Evolutionary conservation across 2,113 vertebrate species (phyloP).

Genomic region (rat (Rattus norvegicus)): DNA sequence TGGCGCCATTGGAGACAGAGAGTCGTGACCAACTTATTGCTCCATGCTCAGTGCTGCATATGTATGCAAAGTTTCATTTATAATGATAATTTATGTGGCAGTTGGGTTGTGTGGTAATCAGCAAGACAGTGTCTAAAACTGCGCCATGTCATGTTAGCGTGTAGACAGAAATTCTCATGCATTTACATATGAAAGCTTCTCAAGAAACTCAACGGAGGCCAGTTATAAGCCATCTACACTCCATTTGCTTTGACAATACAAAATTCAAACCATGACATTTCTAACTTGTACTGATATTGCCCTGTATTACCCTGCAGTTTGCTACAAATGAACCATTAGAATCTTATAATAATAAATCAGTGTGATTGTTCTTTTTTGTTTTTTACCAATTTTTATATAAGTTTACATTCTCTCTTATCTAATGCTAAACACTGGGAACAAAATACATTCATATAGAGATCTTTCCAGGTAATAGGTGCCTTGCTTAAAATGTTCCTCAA

Average conservation of each 20-base stretch:
- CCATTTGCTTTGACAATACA: background rate
- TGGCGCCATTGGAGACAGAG: constrained; percentile 74
- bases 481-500: constrained; percentile 24
- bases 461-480: background rate
- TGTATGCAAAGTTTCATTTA: constrained; percentile 75
- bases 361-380: background rate
- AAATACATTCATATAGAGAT: background rate
- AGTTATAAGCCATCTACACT: background rate
- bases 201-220: background rate
- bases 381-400: background rate
- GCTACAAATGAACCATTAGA: constrained; percentile 20
- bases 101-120: constrained; percentile 71
- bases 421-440: background rate
- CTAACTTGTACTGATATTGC: background rate
- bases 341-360: background rate
- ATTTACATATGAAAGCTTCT: constrained; percentile 52
- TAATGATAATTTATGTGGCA: constrained; percentile 80
- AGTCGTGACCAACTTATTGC: constrained; percentile 78
- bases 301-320: background rate
- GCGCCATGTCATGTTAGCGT: constrained; percentile 46
- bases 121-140: constrained; percentile 60
- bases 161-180: constrained; percentile 61
- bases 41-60: constrained; percentile 66
- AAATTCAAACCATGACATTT: constrained; percentile 16
- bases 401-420: background rate